Percentiles rank a stretch among this genome's conserved stretches.
Evolutionary conservation across 2,797 vertebrate genomes (phyloP).

Genomic region (Danio aesculapii): DNA sequence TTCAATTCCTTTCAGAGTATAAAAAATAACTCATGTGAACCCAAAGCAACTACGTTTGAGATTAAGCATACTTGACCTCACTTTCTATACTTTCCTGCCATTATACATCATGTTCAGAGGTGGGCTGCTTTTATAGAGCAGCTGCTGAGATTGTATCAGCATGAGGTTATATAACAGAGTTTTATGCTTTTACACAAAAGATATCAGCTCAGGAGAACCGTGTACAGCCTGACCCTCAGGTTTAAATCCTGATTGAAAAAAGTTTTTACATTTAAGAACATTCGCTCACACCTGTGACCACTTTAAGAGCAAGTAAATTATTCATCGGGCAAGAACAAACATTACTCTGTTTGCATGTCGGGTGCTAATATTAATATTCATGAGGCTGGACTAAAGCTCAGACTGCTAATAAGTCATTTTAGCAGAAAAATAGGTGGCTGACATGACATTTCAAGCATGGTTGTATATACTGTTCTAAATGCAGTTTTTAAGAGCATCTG

Average conservation of each 20-base stretch:
- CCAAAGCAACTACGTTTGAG: constrained; percentile 7
- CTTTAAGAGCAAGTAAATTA: constrained; percentile 54
- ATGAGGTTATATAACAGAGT: constrained; percentile 4
- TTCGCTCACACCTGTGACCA: constrained; percentile 37
- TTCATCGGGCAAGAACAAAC: constrained; percentile 69
- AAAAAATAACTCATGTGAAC: background rate
- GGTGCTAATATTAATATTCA: constrained; percentile 44
- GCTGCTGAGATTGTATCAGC: constrained; percentile 22
- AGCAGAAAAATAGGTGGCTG: constrained; percentile 4
- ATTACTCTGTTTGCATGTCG: constrained; percentile 65
- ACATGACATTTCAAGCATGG: constrained; percentile 20
- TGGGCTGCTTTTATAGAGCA: background rate
- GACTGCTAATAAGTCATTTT: constrained; percentile 50
- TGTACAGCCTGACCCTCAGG: constrained; percentile 18
- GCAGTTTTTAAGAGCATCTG: background rate
- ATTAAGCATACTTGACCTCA: constrained; percentile 14
- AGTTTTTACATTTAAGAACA: constrained; percentile 1
- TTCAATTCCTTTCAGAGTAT: constrained; percentile 3
- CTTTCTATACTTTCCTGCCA: background rate
- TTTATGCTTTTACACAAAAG: constrained; percentile 41
- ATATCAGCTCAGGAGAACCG: background rate
- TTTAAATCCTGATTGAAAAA: constrained; percentile 12
- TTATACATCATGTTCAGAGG: background rate
- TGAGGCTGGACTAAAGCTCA: constrained; percentile 26
- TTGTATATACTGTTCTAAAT: background rate